These are phyloP conservation scores for Cetoscarus ocellatus DNA, from an alignment of 2,797 vertebrate genomes.

Conservation along the genomic window DNA sequence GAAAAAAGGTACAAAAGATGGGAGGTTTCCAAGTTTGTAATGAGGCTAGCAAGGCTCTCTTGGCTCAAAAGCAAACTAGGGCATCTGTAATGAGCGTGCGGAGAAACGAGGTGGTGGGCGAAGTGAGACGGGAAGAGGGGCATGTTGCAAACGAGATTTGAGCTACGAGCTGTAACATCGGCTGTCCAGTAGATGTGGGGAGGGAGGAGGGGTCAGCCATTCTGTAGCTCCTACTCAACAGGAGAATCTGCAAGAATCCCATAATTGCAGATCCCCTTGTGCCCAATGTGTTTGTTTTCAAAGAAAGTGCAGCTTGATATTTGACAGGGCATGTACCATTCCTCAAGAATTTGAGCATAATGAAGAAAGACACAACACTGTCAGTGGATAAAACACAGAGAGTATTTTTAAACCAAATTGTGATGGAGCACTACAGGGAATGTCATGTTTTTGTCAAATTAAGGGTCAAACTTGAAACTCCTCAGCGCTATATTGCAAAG, in stretches of 20 bases:
- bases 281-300: slow-evolving; percentile 4
- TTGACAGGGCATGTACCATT: neutral
- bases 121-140: slow-evolving; percentile 31
- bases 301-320: slow-evolving; percentile 13
- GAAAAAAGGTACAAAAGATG: slow-evolving; percentile 78
- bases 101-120: slow-evolving; percentile 47
- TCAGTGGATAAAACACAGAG: neutral
- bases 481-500: neutral
- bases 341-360: slow-evolving; percentile 1
- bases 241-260: slow-evolving; percentile 28
- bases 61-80: slow-evolving; percentile 79
- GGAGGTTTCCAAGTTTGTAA: slow-evolving; percentile 79
- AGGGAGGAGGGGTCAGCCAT: slow-evolving; percentile 35
- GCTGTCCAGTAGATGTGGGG: slow-evolving; percentile 35
- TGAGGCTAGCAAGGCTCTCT: slow-evolving; percentile 77
- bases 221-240: slow-evolving; percentile 28
- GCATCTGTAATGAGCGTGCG: slow-evolving; percentile 79
- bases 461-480: neutral
- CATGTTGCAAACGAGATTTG: slow-evolving; percentile 41
- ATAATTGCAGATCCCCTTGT: slow-evolving; percentile 24
- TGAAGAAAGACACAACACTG: neutral
- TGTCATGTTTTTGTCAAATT: neutral
- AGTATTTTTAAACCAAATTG: neutral
- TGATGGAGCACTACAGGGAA: neutral
- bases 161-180: slow-evolving; percentile 48